Evolutionary conservation across 2,888 invertebrate species (phyloP), one percentile per base, ranked within the genome.

Genomic region (Neoascia interrupta): DNA sequence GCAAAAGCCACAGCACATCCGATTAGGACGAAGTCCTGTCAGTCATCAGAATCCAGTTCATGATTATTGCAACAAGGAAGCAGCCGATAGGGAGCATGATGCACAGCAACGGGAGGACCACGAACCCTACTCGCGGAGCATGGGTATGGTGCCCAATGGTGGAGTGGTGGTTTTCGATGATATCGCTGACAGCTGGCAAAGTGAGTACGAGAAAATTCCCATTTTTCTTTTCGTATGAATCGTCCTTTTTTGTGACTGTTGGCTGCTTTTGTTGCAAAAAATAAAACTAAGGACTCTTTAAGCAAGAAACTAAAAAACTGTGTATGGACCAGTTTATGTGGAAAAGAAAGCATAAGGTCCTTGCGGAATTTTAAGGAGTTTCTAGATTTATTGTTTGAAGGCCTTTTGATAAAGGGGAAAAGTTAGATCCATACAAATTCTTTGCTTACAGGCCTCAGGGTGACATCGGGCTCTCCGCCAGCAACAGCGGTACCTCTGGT

Each of bases 101-200:
- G 51, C 43, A 15, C 83, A 66, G 19, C 82, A 80, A 2, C 69
- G 60, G 5, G 31, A 18, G 1, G 66, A 68, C 18, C 61, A 21
- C 49, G 75, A 72, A 15, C 37, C n/a, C 23, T 69, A 70, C 34
- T 49, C 41, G 34, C 36, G 69, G 16, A 58, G 26, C 54, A 47
- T 92, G 84, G 91, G 92, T 2, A 91, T 91, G 47, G 93, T 93
- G 73, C 92, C 92, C 70, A 93, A 93, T 76, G 94, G 93, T 15
- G 70, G 94, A 86, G 94, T 95, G 49, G 94, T 95, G 83, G 95
- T 95, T 54, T 96, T 96, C 85, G 96, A 96, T 86, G 96, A 96
- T 87, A 94, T 94, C 76, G 94, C 93, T 81, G 96, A 96, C 84
- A 93, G 92, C 84, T 95, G 95, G 94, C 93, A 94, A 89, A 92